Base-by-base conservation (phyloP, 92 coral and sea anemone genomes). In the Zoanthus sansibaricus region DNA sequence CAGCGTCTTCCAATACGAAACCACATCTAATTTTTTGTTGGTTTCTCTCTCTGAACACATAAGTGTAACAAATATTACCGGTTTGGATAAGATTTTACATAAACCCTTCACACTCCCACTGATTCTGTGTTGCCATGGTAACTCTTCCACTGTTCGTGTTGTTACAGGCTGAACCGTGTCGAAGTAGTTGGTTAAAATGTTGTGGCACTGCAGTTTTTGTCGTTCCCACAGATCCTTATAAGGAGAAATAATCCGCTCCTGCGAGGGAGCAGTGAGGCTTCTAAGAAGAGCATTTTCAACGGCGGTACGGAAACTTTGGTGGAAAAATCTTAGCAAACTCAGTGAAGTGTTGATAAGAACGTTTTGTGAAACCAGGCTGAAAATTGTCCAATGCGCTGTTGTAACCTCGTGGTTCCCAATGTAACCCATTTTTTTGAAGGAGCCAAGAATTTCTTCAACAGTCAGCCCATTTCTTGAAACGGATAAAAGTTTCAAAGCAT, bases 61-160 rank as follows among this genome's bases (percentile, higher is more conserved):
- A 45, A 97, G 82, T 69, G 77, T 82, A 21, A 95, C 87, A 75
- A 97, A 95, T 48, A 87, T 88, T 12, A 90, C 86, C 4, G 98
- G 98, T 32, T 86, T 89, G 1, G 93, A 88, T 1, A 97, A 69
- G 47, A 87, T 87, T 75, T 86, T 78, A 10, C 89, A 75, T 82
- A 97, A 86, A 37, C 90, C 92, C 25, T 87, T 91, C 37, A 95
- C 68, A 82, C 95, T 90, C 20, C 98, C 93, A 61, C 92, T 61
- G 75, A 94, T 94, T 77, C 86, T 87, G 48, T 86, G 94, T 89
- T 97, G 99, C 99, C 99, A 97, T 78, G 96, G 99, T 64, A 97
- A 92, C 94, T 97, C 99, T 59, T 92, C 91, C 42, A 94, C 91
- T 69, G 83, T 77, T 15, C 99, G 95, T 66, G 84, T 76, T 64